Conservation (phyloP, 2,797 vertebrate species). For the Catamblyrhynchus diadema region DNA sequence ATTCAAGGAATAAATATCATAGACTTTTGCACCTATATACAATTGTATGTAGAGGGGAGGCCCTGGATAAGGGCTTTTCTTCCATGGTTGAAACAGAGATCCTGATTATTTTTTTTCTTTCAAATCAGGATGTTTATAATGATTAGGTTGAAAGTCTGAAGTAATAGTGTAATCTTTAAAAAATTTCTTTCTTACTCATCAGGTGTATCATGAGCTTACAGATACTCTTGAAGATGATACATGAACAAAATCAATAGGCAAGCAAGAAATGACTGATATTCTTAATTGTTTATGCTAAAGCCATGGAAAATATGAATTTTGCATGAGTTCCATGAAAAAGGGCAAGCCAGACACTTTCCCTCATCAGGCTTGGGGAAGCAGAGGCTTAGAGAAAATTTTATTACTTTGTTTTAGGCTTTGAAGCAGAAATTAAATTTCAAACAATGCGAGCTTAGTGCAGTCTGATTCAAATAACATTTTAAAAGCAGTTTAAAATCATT, state of each 20-base stretch:
- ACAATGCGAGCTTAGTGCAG: fast-evolving
- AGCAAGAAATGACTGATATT: not conserved
- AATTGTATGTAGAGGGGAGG: not conserved
- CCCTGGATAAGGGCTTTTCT: not conserved
- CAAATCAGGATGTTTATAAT: not conserved
- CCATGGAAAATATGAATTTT: not conserved
- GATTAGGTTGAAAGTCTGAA: not conserved
- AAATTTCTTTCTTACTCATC: not conserved
- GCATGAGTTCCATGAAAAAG: not conserved
- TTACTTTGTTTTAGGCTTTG: not conserved
- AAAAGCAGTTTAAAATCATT: not conserved
- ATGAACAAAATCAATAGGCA: not conserved
- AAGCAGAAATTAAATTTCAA: not conserved
- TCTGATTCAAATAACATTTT: not conserved
- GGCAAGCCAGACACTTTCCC: not conserved
- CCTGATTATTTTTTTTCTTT: not conserved
- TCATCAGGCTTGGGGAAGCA: not conserved
- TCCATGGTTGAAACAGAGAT: not conserved
- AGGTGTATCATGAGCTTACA: not conserved
- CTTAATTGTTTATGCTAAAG: not conserved
- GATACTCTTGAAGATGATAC: not conserved
- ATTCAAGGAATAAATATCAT: not conserved
- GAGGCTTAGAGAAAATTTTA: not conserved
- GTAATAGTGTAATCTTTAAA: fast-evolving
- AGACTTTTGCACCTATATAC: not conserved